Evolutionary conservation across 1,140 invertebrate genomes (phyloP), one percentile per base, ranked within the genome.

Genomic region (Conus ventricosus): DNA sequence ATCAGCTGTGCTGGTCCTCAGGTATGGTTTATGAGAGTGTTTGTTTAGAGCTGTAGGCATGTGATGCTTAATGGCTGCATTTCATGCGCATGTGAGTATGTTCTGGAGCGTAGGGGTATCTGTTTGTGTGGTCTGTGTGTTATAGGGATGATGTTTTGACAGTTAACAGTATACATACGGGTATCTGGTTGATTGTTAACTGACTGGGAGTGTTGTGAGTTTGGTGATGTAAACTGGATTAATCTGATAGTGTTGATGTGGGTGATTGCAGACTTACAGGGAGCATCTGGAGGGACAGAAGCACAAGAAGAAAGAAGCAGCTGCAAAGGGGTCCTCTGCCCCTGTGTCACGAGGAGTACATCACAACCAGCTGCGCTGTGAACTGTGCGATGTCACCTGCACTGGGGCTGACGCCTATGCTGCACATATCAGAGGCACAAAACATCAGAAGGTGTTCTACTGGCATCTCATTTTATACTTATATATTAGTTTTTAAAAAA

Each of bases 231-330:
- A 63, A 63, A 63, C 60, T 63, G 10, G 60, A 63, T 63, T 20
- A 2, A 63, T 63, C 17, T 63, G 60, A 63, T 54, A 10, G 39
- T 81, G 8, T 83, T 82, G 15, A 63, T 85, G 27, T 55, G 85
- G 15, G 54, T 90, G 20, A 88, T 84, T 86, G 7, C 95, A 98
- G 96, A 99, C 99, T 0, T 99, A 99, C 95, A 97, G 98, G 87
- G 99, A 99, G 95, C 99, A 99, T 96, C 96, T 99, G 90, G 98
- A 99, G 95, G 99, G 99, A 0, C 98, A 99, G 95, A 99, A 99
- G 94, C 99, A 99, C 95, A 99, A 99, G 96, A 99, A 99, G 96
- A 99, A 99, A 94, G 99, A 99, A 94, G 97, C 97, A 20, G 97
- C 97, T 15, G 96, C 97, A 25, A 99, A 99, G 95, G 94, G 97